These are phyloP conservation scores for Cirrhinus mrigala DNA, from an alignment of 2,797 vertebrate species.

Conservation along the genomic window DNA sequence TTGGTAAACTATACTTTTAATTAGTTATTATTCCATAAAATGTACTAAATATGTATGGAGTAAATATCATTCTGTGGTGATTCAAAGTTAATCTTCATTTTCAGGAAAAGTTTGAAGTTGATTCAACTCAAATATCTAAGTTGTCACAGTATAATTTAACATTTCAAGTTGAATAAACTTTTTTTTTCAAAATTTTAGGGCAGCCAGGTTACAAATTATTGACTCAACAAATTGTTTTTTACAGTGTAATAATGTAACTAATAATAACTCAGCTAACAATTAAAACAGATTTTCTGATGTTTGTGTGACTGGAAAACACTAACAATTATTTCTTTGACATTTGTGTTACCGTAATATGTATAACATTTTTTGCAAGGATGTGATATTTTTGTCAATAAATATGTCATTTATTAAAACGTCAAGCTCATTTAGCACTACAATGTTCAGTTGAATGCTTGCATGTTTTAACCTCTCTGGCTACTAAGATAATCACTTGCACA, in stretches of 20 bases:
- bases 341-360: slow-evolving; percentile 23
- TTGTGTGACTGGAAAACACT: background rate
- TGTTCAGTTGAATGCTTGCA: background rate
- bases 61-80: slow-evolving; percentile 16
- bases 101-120: slow-evolving; percentile 4
- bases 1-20: background rate
- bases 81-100: slow-evolving; percentile 1
- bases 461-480: background rate
- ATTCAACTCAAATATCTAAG: too few species aligned
- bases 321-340: slow-evolving; percentile 10
- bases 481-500: background rate
- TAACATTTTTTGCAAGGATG: slow-evolving; percentile 29
- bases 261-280: background rate
- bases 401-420: background rate
- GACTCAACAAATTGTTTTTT: too few species aligned
- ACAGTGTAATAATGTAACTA: background rate
- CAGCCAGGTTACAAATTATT: too few species aligned
- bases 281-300: background rate
- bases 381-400: slow-evolving; percentile 41
- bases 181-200: too few species aligned
- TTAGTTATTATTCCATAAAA: slow-evolving; percentile 4
- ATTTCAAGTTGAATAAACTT: too few species aligned
- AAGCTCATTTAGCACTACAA: background rate
- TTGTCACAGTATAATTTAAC: too few species aligned
- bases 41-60: background rate